phyloP scores from a whole-genome alignment of 2,797 vertebrate species.

The Sebastolobus altivelis region DNA sequence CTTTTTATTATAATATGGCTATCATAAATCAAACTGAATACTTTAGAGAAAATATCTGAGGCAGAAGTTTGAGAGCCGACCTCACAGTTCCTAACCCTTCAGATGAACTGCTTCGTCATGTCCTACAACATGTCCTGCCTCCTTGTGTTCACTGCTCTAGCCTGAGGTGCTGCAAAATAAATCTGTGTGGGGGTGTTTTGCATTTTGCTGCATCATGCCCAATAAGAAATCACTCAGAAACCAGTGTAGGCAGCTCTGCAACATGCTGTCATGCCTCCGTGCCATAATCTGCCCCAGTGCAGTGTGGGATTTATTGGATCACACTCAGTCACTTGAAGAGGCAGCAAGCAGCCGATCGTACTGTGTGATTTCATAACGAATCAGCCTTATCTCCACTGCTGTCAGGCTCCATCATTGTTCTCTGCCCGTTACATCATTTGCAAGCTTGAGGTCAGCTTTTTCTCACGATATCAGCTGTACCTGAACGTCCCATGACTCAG shows the following conservation, averaged over 20 bases:
- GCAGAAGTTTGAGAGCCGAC: not conserved
- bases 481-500: constrained; percentile 52
- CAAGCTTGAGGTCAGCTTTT: constrained; percentile 39
- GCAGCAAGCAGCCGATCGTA: constrained; percentile 47
- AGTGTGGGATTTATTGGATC: constrained; percentile 66
- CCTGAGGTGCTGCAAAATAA: constrained; percentile 30
- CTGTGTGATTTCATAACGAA: constrained; percentile 59
- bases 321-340: constrained; percentile 45
- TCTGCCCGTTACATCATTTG: constrained; percentile 39
- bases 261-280: constrained; percentile 38
- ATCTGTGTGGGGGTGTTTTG: constrained; percentile 46
- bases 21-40: not conserved
- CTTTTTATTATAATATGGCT: not conserved
- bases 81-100: not conserved
- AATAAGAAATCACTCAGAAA: constrained; percentile 21
- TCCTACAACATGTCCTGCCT: not conserved
- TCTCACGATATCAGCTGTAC: constrained; percentile 33
- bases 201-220: constrained; percentile 71
- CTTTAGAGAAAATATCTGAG: not conserved
- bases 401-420: constrained; percentile 37
- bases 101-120: constrained; percentile 2
- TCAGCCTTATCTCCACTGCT: constrained; percentile 42
- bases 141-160: not conserved
- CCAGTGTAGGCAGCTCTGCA: constrained; percentile 44
- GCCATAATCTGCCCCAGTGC: constrained; percentile 58